Base-by-base conservation (phyloP, 2,113 vertebrate species). In the Thunnus thynnus region DNA sequence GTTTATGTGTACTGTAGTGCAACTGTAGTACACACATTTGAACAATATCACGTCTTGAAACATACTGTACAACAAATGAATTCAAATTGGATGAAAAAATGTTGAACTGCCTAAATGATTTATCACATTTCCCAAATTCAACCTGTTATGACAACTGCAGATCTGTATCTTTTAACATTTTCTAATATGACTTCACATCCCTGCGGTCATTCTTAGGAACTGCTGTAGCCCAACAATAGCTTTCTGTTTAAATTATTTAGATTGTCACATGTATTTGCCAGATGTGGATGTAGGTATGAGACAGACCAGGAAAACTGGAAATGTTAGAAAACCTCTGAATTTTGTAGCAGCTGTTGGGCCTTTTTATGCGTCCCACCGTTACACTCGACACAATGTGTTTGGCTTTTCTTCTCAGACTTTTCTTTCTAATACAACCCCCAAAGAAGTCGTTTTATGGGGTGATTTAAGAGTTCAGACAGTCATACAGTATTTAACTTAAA, bases 401-500 rank as follows among this genome's bases (percentile, higher is more conserved):
- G 30, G 30, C 4, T 1, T 4, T 57, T 7, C 58, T 57, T 50
- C n/a, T 69, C 0, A 4, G 5, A 11, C 30, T 50, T 88, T 63
- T 61, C 36, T 60, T 13, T 63, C 11, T 17, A 36, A 57, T 64
- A 61, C 64, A 63, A 11, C 77, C 22, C 71, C 32, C 51, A 44
- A 69, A 54, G 79, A 30, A 76, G 41, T 30, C n/a, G 65, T 25
- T 76, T 58, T 4, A 10, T 58, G 14, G 20, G 66, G 60, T 10
- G 51, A 70, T 78, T 55, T 51, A 73, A 57, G 51, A 25, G 44
- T 44, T 65, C 36, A 41, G 56, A 67, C 64, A 71, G 61, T 78
- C 54, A 27, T 32, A 13, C 10, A 41, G 22, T 70, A 13, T 57
- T 78, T 62, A 54, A 50, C 27, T 7, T 17, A 60, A 46, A 8